Base-by-base conservation (phyloP, 2,797 vertebrate species). In the Mionectes olivaceus region DNA sequence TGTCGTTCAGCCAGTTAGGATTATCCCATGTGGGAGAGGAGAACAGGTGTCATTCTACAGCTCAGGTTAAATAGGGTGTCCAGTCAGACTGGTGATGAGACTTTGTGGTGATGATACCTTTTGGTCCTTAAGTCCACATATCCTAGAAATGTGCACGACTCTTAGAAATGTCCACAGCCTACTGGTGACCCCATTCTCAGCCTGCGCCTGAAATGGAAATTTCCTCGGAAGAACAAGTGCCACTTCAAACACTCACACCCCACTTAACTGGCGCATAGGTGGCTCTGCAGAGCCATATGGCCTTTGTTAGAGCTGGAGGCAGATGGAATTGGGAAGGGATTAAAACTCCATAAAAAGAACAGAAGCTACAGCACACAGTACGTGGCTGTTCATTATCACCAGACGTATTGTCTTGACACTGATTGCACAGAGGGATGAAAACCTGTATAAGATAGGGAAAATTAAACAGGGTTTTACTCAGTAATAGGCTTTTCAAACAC, bases 321-420 rank as follows among this genome's bases (percentile, higher is more conserved):
- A 94, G 82, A 83, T 52, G 73, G 83, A 92, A 79, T 17, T 0
- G 1, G 43, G 74, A 83, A 73, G 79, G 83, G 80, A 83, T 78
- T 81, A 78, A 71, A 95, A 73, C 23, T 86, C 59, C 74, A 85
- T 87, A 50, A 81, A 82, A 95, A 78, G 50, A 73, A 59, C 47
- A 82, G 47, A 55, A 95, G 76, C 61, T 92, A 39, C 35, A 71
- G 74, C 73, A 69, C 43, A 8, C 14, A 6, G 33, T 43, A 24
- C 1, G 1, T 33, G 67, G 63, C 73, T 91, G n/a, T 84, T 96
- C 46, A 65, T 94, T 79, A 90, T 44, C 85, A 79, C 55, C 59
- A 80, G 67, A 19, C 44, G 23, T 16, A 77, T 10, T 61, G 53
- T 49, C 60, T 89, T 55, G 67, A 57, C 60, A 67, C 15, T 78